Conservation (phyloP, 2,797 vertebrate species). For the Dallia pectoralis region DNA sequence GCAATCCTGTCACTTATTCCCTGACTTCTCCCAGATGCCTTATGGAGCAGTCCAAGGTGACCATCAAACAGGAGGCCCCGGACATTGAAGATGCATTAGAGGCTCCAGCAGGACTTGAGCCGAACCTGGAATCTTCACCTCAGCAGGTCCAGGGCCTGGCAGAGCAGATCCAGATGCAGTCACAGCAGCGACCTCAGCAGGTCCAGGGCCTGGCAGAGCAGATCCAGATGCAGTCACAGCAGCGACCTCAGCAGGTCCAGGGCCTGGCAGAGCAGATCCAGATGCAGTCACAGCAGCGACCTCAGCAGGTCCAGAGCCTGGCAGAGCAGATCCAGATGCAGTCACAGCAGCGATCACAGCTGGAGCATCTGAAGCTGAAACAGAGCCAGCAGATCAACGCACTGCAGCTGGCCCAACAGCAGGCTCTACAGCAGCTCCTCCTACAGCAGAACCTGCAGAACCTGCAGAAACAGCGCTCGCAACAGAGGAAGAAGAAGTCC, state of each 20-base stretch:
- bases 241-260: neutral
- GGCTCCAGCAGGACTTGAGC: neutral
- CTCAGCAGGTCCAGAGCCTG: conserved; percentile 1
- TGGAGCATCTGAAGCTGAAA: conserved; percentile 38
- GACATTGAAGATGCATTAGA: conserved; percentile 40
- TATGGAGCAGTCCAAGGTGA: conserved; percentile 37
- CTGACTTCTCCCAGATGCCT: neutral
- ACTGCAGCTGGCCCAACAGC: conserved; percentile 45
- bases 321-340: no score
- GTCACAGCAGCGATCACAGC: neutral
- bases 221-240: conserved; percentile 9
- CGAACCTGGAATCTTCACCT: neutral
- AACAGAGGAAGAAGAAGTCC: conserved; percentile 57
- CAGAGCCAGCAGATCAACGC: conserved; percentile 21
- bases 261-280: conserved; percentile 13
- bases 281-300: no score
- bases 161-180: conserved; percentile 14
- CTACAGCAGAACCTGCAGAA: conserved; percentile 38
- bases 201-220: no score
- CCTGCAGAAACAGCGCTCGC: conserved; percentile 25
- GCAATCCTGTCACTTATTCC: neutral
- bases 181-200: neutral
- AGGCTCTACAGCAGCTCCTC: conserved; percentile 49
- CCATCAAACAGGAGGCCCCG: conserved; percentile 60
- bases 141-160: conserved; percentile 1